A percentile compares a stretch with the other conserved stretches of the same genome.
Conservation (phyloP, 2,113 vertebrate species). For the Gymnogyps californianus region DNA sequence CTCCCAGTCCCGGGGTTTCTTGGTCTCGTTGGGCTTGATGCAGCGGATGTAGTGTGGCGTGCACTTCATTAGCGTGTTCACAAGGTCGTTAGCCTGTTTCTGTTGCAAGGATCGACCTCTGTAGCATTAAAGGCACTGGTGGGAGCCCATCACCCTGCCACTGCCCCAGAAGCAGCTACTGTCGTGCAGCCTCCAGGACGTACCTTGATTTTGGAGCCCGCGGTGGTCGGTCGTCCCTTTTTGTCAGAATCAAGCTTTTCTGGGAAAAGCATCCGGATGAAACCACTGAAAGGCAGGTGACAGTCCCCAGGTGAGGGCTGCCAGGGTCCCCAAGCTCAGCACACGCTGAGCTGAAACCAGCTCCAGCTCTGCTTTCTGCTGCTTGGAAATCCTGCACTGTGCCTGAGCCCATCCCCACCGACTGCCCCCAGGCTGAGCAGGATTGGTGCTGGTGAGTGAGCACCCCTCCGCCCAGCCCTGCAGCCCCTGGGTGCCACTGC, state of each 20-base stretch:
- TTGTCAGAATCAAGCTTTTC: constrained; percentile 93
- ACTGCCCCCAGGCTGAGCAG: neutral
- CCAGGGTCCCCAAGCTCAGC: neutral
- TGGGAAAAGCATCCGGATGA: constrained; percentile 89
- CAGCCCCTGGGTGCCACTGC: neutral
- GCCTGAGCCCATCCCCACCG: rapidly evolving
- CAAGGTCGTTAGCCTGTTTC: constrained; percentile 96
- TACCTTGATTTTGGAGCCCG: constrained; percentile 93
- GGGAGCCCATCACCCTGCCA: neutral
- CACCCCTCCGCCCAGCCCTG: neutral
- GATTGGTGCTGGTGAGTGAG: neutral
- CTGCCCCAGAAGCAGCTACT: neutral
- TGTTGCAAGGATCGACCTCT: constrained; percentile 47
- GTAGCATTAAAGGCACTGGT: neutral
- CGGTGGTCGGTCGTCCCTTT: constrained; percentile 89
- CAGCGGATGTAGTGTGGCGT: constrained; percentile 98
- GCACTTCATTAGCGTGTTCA: constrained; percentile 92
- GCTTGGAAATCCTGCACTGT: neutral
- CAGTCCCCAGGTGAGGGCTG: neutral
- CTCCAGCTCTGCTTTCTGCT: neutral
- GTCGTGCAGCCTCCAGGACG: neutral
- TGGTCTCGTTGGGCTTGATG: constrained; percentile 98
- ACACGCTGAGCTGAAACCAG: neutral
- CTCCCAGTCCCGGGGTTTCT: constrained; percentile 93
- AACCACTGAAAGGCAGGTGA: constrained; percentile 71